phyloP scores from a whole-genome alignment of 64 coral and sea anemone species.

The Cladopsammia gracilis region DNA sequence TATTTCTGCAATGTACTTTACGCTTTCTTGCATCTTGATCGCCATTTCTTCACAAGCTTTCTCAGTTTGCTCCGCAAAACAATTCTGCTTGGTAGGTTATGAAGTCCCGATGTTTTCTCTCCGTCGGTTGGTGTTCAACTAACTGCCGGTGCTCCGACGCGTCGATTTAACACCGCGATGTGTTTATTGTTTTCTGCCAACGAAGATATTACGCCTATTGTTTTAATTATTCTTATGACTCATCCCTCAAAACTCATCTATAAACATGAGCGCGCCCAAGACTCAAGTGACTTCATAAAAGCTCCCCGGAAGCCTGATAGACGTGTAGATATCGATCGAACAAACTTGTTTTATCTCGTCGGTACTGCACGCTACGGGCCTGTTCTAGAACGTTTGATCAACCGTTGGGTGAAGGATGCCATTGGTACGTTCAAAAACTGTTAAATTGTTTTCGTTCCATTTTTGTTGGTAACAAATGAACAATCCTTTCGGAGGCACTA shows the following conservation, averaged over 20 bases:
- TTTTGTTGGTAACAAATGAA: constrained; percentile 16
- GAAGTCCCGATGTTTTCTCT: not conserved
- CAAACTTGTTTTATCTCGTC: not conserved
- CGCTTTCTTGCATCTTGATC: constrained; percentile 37
- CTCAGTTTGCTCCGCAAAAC: not conserved
- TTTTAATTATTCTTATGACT: not conserved
- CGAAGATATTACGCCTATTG: constrained; percentile 35
- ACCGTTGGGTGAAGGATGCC: not conserved
- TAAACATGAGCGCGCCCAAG: constrained; percentile 19
- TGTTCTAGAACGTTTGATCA: not conserved
- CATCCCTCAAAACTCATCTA: constrained; percentile 22
- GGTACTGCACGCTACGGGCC: not conserved
- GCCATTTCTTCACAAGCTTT: constrained; percentile 9
- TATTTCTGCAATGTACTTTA: constrained; percentile 19
- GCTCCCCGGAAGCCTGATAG: not conserved
- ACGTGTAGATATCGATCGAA: not conserved
- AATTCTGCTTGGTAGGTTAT: not conserved
- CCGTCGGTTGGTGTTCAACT: not conserved
- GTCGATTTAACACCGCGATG: not conserved
- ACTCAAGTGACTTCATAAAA: not conserved
- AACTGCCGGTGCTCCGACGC: not conserved
- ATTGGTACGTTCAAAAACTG: not conserved
- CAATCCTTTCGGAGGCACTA: constrained; percentile 27
- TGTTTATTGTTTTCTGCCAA: constrained; percentile 32
- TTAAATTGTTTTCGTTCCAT: not conserved